phyloP scores from a whole-genome alignment of 2,797 vertebrate genomes.

The Epinephelus awoara region DNA sequence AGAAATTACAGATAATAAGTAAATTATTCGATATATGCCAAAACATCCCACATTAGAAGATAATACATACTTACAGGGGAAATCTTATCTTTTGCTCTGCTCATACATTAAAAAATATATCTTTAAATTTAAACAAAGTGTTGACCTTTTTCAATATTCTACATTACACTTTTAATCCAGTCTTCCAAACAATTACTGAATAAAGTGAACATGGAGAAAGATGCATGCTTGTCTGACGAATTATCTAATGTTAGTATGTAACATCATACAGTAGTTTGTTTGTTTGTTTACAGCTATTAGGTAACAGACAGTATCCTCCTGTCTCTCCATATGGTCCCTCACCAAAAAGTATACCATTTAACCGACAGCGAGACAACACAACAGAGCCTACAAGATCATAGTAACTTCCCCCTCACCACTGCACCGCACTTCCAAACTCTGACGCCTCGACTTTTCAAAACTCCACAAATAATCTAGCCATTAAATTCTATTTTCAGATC shows the following conservation, averaged over 20 bases:
- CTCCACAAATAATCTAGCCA: no score
- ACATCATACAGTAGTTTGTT: background rate
- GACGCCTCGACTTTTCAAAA: no score
- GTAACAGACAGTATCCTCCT: background rate
- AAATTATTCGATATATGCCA: constrained; percentile 9
- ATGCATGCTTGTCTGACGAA: background rate
- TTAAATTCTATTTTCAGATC: no score
- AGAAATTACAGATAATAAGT: constrained; percentile 17
- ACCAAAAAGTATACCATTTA: no score
- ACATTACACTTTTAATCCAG: background rate
- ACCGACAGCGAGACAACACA: no score
- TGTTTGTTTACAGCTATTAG: background rate
- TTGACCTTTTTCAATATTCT: background rate
- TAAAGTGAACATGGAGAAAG: background rate
- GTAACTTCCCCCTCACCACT: no score
- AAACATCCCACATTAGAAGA: background rate
- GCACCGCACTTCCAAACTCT: no score
- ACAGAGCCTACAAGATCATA: no score
- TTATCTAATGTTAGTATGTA: background rate
- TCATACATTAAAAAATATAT: background rate
- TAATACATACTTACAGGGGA: background rate
- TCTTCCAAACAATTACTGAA: background rate
- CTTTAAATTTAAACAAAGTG: background rate
- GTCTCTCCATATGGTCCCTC: no score
- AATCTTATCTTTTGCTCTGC: background rate